Percentiles rank a stretch among this genome's conserved stretches.
phyloP scores from a whole-genome alignment of 2,797 vertebrate species.

The Hapalemur alaotrensis region DNA sequence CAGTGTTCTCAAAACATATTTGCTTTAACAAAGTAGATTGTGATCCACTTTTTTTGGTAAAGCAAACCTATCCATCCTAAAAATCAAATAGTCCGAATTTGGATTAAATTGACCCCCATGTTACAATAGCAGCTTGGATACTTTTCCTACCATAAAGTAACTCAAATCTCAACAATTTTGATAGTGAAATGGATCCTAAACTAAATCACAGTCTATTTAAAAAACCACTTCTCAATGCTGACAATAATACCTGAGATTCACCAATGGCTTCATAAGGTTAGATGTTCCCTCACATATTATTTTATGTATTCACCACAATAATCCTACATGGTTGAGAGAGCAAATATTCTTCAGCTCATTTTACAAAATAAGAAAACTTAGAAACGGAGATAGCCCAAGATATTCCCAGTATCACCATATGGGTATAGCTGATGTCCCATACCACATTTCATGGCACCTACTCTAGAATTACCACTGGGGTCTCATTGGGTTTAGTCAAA shows the following conservation, averaged over 20 bases:
- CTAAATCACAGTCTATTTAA: background rate
- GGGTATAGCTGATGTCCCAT: background rate
- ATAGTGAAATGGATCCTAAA: conserved; percentile 9
- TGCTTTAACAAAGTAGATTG: conserved; percentile 61
- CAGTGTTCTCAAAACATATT: conserved; percentile 58
- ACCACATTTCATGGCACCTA: background rate
- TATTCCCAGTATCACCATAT: background rate
- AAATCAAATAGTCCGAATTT: conserved; percentile 35
- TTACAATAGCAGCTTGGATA: background rate
- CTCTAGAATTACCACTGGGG: background rate
- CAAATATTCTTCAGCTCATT: background rate
- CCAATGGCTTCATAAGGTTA: background rate
- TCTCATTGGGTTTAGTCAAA: background rate
- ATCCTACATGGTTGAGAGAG: background rate
- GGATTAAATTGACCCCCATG: background rate
- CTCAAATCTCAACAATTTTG: background rate
- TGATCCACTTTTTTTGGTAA: background rate
- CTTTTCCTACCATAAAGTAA: background rate
- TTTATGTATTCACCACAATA: background rate
- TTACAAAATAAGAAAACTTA: background rate
- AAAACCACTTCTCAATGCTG: background rate
- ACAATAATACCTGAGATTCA: background rate
- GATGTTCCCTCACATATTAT: background rate
- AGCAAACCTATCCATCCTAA: conserved; percentile 2
- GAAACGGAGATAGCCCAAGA: background rate